A percentile compares a stretch with the other conserved stretches of the same genome.
These are phyloP conservation scores for Hypocryptadius cinnamomeus DNA, from an alignment of 2,113 vertebrate species.

Conservation along the genomic window DNA sequence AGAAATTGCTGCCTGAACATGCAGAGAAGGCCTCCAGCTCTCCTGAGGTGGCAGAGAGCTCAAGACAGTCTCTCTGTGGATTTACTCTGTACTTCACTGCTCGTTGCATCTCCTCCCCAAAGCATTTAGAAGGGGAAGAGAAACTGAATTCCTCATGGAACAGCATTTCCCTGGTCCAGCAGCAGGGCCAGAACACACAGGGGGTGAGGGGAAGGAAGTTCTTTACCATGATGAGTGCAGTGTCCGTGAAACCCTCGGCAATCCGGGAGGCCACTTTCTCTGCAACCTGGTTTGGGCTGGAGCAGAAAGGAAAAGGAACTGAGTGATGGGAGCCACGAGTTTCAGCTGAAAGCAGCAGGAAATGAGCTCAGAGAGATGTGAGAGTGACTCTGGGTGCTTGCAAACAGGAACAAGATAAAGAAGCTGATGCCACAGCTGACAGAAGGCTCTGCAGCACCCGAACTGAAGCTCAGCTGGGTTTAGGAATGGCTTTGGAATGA, in stretches of 20 bases:
- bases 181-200: not conserved
- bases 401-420: not conserved
- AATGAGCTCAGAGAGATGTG: not conserved
- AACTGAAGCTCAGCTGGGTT: not conserved
- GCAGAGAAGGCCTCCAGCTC: not conserved
- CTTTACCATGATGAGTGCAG: conserved; percentile 89
- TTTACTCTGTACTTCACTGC: not conserved
- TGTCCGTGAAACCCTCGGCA: conserved; percentile 87
- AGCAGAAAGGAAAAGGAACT: not conserved
- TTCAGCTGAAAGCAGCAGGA: not conserved
- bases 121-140: not conserved
- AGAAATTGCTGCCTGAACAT: not conserved
- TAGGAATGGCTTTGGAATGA: not conserved
- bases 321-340: not conserved
- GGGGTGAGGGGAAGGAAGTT: not conserved
- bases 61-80: not conserved
- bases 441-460: not conserved
- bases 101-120: not conserved
- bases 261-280: conserved; percentile 94
- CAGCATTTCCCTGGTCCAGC: not conserved
- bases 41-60: not conserved
- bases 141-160: not conserved
- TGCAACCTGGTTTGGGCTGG: conserved; percentile 91
- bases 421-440: not conserved
- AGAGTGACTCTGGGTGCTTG: not conserved